Conservation (phyloP, 1,140 invertebrate genomes). For the Trachymyrmex septentrionalis region DNA sequence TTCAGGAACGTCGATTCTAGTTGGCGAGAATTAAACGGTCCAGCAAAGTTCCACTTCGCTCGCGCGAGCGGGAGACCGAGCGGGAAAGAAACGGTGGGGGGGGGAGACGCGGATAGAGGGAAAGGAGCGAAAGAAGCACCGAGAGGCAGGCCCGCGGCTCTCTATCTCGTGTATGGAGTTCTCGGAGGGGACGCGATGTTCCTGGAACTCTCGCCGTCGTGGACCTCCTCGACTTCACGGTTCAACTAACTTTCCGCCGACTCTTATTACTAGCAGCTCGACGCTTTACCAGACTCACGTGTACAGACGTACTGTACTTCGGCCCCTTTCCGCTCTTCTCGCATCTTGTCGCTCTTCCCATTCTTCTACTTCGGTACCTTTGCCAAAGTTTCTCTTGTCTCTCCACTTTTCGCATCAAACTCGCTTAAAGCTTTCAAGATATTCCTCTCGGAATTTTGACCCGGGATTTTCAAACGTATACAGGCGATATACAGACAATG, state of each 20-base stretch:
- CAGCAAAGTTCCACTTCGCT: slow-evolving; percentile 29
- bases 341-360: slow-evolving; percentile 6
- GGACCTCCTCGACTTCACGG: slow-evolving; percentile 75
- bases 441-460: background rate
- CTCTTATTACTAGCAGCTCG: slow-evolving; percentile 78
- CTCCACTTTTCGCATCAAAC: slow-evolving; percentile 4
- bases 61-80: slow-evolving; percentile 29
- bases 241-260: slow-evolving; percentile 83
- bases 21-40: slow-evolving; percentile 53
- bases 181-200: slow-evolving; percentile 76
- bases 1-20: slow-evolving; percentile 40
- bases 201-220: slow-evolving; percentile 75
- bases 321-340: slow-evolving; percentile 61
- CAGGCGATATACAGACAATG: background rate
- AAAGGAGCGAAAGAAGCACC: slow-evolving; percentile 59
- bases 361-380: slow-evolving; percentile 9
- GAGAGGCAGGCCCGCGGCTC: slow-evolving; percentile 22
- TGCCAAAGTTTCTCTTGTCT: slow-evolving; percentile 44
- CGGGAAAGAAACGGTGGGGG: slow-evolving; percentile 9
- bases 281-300: slow-evolving; percentile 74
- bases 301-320: slow-evolving; percentile 58
- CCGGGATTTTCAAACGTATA: background rate
- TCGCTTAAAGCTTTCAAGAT: background rate
- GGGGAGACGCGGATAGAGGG: slow-evolving; percentile 43
- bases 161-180: slow-evolving; percentile 63